A percentile compares a stretch with the other conserved stretches of the same genome.
phyloP scores from a whole-genome alignment of 23 tunicate genomes.

The Trididemnum clinides region DNA sequence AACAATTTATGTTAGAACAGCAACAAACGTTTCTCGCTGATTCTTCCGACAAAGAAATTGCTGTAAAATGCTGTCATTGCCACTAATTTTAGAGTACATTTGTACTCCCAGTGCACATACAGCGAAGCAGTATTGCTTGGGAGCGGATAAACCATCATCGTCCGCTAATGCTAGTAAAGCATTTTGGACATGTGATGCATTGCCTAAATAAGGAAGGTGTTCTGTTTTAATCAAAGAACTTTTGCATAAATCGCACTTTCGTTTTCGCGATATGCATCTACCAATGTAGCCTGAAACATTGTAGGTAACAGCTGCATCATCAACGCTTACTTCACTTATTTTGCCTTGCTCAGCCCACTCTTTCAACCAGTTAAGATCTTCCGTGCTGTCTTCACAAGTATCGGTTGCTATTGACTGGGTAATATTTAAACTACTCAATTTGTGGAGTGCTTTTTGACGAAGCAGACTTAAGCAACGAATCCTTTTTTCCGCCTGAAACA shows the following conservation, averaged over 20 bases:
- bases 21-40: too few relatives aligned
- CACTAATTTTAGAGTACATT: too few relatives aligned
- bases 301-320: neutral
- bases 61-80: too few relatives aligned
- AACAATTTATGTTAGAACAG: too few relatives aligned
- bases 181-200: too few relatives aligned
- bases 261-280: neutral
- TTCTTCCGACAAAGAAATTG: too few relatives aligned
- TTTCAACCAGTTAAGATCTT: neutral
- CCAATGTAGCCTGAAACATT: neutral
- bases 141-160: too few relatives aligned
- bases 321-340: neutral
- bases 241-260: conserved; percentile 3
- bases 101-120: too few relatives aligned
- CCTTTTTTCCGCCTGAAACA: neutral
- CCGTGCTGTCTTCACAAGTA: neutral
- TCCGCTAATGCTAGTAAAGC: too few relatives aligned
- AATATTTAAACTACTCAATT: neutral
- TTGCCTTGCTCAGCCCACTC: neutral
- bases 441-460: neutral
- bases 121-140: too few relatives aligned
- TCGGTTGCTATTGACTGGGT: neutral
- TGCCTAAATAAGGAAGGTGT: neutral
- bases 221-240: neutral
- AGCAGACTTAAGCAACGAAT: neutral